These are phyloP conservation scores for Diaprepes abbreviatus DNA, from an alignment of 2,888 invertebrate genomes.

Conservation along the genomic window DNA sequence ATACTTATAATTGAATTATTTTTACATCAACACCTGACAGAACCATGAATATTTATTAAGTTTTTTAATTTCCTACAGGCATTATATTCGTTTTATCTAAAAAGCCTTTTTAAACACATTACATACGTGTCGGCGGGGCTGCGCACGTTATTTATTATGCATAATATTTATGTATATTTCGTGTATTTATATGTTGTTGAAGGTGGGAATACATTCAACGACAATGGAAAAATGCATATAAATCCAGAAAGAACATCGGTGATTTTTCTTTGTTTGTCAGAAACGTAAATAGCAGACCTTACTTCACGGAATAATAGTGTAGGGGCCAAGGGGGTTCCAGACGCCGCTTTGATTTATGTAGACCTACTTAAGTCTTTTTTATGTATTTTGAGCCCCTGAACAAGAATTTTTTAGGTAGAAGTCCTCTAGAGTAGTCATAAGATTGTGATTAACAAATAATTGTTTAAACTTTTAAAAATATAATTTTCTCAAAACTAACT, in stretches of 20 bases:
- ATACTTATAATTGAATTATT: constrained; percentile 49
- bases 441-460: too few relatives aligned
- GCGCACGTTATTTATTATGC: constrained; percentile 46
- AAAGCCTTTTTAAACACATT: constrained; percentile 51
- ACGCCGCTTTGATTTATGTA: too few relatives aligned
- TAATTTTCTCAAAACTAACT: too few relatives aligned
- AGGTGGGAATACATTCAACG: constrained; percentile 17
- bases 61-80: constrained; percentile 55
- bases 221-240: constrained; percentile 2
- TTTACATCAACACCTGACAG: constrained; percentile 56
- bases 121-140: constrained; percentile 45
- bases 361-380: too few relatives aligned
- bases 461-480: too few relatives aligned
- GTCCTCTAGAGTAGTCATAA: too few relatives aligned
- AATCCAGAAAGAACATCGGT: neutral
- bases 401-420: too few relatives aligned
- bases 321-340: too few relatives aligned
- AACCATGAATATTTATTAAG: constrained; percentile 56
- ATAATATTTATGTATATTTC: constrained; percentile 40
- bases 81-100: constrained; percentile 52
- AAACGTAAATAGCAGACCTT: too few relatives aligned
- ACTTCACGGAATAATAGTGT: too few relatives aligned
- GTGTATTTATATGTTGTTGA: constrained; percentile 13
- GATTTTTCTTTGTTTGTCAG: neutral
- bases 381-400: too few relatives aligned